Evolutionary conservation across 2,797 vertebrate species (phyloP).

Genomic region (Etheostoma nigrum): DNA sequence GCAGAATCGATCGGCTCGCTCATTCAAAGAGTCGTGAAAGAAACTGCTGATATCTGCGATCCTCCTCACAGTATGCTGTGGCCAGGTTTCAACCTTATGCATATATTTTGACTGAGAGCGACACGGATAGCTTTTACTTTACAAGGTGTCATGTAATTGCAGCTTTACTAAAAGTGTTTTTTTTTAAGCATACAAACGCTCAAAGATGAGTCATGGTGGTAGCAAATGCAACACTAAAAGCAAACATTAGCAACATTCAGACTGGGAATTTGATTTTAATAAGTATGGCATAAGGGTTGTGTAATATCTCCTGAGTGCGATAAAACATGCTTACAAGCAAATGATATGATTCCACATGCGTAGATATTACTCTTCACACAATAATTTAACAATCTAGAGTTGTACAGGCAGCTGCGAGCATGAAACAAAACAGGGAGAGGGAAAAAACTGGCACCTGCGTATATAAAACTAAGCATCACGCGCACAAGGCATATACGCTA

Average conservation of each 20-base stretch:
- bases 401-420: no score
- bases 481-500: no score
- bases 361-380: no score
- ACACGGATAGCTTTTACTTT: conserved; percentile 41
- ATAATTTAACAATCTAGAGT: no score
- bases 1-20: conserved; percentile 43
- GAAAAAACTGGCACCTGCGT: no score
- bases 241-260: conserved; percentile 16
- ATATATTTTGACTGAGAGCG: conserved; percentile 18
- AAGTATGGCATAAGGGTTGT: no score
- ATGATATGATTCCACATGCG: no score
- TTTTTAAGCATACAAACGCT: background rate
- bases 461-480: no score
- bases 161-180: conserved; percentile 12
- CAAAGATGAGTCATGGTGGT: conserved; percentile 26
- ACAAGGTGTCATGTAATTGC: conserved; percentile 26
- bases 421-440: no score
- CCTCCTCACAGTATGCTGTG: conserved; percentile 5
- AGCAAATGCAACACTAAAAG: conserved; percentile 5
- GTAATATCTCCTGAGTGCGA: no score
- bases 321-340: no score
- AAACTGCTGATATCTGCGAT: conserved; percentile 40
- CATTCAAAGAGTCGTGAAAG: conserved; percentile 52
- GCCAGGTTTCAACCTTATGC: background rate
- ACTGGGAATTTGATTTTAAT: conserved; percentile 1